A percentile compares a stretch with the other conserved stretches of the same genome.
These are phyloP conservation scores for Discoglossus pictus DNA, from an alignment of 2,797 vertebrate genomes.

Conservation along the genomic window DNA sequence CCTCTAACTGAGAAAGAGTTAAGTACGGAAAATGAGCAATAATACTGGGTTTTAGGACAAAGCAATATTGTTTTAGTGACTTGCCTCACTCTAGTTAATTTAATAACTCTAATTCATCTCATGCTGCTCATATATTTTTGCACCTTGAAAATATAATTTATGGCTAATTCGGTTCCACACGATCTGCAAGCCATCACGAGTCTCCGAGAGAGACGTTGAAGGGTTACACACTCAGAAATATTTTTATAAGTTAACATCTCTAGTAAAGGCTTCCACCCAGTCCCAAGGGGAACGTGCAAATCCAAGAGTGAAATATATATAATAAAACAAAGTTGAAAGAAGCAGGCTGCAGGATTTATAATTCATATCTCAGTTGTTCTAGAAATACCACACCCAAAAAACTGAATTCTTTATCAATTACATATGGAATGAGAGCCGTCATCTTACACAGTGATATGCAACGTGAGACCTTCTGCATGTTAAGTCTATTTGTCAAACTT, in stretches of 20 bases:
- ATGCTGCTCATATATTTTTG: too few species aligned
- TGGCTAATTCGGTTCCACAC: too few species aligned
- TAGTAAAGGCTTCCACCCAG: constrained; percentile 55
- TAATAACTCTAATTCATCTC: too few species aligned
- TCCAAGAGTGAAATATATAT: constrained; percentile 49
- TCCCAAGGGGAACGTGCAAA: constrained; percentile 55
- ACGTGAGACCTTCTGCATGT: constrained; percentile 14
- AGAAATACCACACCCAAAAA: constrained; percentile 29
- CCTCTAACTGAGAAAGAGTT: too few species aligned
- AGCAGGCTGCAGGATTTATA: constrained; percentile 30
- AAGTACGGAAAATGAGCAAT: too few species aligned
- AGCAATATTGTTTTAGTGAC: too few species aligned
- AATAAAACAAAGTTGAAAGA: constrained; percentile 55
- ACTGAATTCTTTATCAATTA: constrained; percentile 41
- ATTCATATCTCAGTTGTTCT: constrained; percentile 41
- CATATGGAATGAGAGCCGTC: constrained; percentile 23
- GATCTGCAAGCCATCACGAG: too few species aligned
- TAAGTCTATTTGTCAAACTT: constrained; percentile 23
- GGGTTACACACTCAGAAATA: constrained; percentile 41
- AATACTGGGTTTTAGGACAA: too few species aligned
- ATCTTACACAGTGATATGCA: constrained; percentile 18
- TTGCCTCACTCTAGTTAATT: too few species aligned
- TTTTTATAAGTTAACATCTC: constrained; percentile 45
- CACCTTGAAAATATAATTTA: too few species aligned
- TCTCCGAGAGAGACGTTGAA: constrained; percentile 7